Conservation (phyloP, 1,140 invertebrate genomes). For the Drosophila pachea region DNA sequence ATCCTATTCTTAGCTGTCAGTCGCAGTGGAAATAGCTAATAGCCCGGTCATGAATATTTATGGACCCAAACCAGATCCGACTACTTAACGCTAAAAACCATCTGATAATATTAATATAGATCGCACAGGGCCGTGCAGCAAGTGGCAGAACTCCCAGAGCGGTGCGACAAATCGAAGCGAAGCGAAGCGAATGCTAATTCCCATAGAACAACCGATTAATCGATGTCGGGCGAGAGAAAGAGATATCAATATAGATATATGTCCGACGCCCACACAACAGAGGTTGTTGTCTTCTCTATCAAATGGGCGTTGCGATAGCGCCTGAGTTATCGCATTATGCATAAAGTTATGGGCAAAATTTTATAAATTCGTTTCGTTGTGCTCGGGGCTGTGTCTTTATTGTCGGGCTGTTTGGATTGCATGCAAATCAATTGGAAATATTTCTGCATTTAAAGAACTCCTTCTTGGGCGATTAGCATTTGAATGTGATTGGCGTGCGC, state of each 20-base stretch:
- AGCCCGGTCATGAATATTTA: slow-evolving; percentile 26
- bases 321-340: not conserved
- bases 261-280: not conserved
- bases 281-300: slow-evolving; percentile 60
- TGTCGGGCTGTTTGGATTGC: slow-evolving; percentile 32
- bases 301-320: not conserved
- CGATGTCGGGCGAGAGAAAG: not conserved
- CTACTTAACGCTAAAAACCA: slow-evolving; percentile 1
- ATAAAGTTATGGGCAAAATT: slow-evolving; percentile 20
- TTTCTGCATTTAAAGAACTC: slow-evolving; percentile 40
- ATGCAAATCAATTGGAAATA: slow-evolving; percentile 54
- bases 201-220: not conserved
- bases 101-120: not conserved
- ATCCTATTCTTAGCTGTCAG: slow-evolving; percentile 31
- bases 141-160: not conserved
- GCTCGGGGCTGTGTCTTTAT: slow-evolving; percentile 35
- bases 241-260: not conserved
- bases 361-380: slow-evolving; percentile 19
- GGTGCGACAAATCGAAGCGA: not conserved
- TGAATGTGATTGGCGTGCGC: slow-evolving; percentile 60
- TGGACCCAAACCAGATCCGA: slow-evolving; percentile 34
- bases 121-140: not conserved
- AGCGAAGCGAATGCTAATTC: slow-evolving; percentile 1
- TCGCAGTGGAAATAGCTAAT: slow-evolving; percentile 11
- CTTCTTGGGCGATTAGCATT: slow-evolving; percentile 53